These are phyloP conservation scores for Eulemur coronatus DNA, from an alignment of 2,797 vertebrate species.

Conservation along the genomic window DNA sequence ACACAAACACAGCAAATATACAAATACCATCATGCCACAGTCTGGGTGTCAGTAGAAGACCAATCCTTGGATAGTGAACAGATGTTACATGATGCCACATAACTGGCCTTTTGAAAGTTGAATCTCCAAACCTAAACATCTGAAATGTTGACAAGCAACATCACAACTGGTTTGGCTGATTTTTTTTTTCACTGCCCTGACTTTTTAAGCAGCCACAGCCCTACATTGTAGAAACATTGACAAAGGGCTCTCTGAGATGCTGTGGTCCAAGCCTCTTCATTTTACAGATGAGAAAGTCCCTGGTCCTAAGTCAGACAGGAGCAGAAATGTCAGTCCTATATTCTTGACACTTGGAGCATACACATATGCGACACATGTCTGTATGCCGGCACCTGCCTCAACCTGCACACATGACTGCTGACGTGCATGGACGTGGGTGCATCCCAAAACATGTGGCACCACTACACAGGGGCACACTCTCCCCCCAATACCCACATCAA, in stretches of 20 bases:
- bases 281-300: constrained; percentile 46
- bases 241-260: constrained; percentile 33
- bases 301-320: constrained; percentile 41
- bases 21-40: not conserved
- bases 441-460: constrained; percentile 9
- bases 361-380: constrained; percentile 35
- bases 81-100: constrained; percentile 54
- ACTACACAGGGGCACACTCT: not conserved
- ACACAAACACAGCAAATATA: constrained; percentile 30
- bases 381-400: not conserved
- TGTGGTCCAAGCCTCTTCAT: constrained; percentile 34
- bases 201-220: constrained; percentile 54
- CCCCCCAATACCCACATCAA: not conserved
- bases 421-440: not conserved
- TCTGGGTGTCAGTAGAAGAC: not conserved
- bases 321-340: not conserved
- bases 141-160: constrained; percentile 51
- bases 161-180: constrained; percentile 61
- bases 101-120: constrained; percentile 61
- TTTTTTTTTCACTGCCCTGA: constrained; percentile 19
- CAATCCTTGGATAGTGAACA: constrained; percentile 42
- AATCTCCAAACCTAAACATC: constrained; percentile 66
- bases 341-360: not conserved
- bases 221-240: constrained; percentile 29
- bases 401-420: not conserved